Conservation (phyloP, 2,797 vertebrate genomes). For the Sparus aurata region DNA sequence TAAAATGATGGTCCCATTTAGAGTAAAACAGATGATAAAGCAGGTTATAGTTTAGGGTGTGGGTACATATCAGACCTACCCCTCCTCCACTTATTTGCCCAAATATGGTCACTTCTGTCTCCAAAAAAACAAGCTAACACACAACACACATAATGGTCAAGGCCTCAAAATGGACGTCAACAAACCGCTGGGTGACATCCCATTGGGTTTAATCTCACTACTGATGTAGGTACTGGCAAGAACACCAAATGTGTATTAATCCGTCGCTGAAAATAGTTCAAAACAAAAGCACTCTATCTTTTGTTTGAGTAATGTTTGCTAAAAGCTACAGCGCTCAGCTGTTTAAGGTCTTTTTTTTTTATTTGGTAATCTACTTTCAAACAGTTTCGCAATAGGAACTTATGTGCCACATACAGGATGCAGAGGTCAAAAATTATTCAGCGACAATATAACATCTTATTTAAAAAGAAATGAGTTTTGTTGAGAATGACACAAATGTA, state of each 20-base stretch:
- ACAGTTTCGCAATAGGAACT: not conserved
- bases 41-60: too few species aligned
- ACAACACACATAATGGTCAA: too few species aligned
- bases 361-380: not conserved
- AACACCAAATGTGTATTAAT: constrained; percentile 8
- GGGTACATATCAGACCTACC: too few species aligned
- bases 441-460: not conserved
- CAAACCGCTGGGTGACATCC: too few species aligned
- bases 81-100: too few species aligned
- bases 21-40: too few species aligned
- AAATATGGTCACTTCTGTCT: too few species aligned
- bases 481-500: not conserved
- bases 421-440: not conserved
- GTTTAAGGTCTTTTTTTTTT: not conserved
- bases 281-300: not conserved
- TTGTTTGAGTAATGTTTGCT: not conserved
- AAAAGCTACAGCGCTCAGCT: not conserved
- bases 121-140: too few species aligned
- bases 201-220: too few species aligned
- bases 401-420: not conserved
- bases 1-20: too few species aligned
- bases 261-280: not conserved
- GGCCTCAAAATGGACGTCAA: too few species aligned
- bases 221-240: not conserved
- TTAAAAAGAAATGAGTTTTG: not conserved